Conservation (phyloP, 92 coral and sea anemone species). For the Epizoanthus scotinus region DNA sequence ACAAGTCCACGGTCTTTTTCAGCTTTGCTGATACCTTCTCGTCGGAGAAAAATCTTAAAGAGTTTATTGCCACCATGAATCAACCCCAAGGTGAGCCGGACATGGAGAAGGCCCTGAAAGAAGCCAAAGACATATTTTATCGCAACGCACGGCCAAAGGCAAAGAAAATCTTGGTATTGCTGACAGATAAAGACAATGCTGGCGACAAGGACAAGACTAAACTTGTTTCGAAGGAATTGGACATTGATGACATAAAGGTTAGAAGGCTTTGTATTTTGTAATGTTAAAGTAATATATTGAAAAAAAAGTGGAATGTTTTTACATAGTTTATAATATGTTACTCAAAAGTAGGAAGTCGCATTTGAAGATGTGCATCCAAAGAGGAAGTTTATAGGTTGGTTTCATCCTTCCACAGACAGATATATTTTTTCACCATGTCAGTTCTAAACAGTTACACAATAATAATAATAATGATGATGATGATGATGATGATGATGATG, state of each 20-base stretch:
- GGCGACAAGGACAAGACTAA: slow-evolving; percentile 20
- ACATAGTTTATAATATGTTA: no score
- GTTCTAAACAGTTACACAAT: no score
- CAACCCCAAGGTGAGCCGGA: slow-evolving; percentile 55
- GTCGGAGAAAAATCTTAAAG: slow-evolving; percentile 14
- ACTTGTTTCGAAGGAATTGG: slow-evolving; percentile 25
- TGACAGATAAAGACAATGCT: slow-evolving; percentile 60
- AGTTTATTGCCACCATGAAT: not conserved
- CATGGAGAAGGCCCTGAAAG: slow-evolving; percentile 61
- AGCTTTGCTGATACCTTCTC: slow-evolving; percentile 36
- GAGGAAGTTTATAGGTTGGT: no score
- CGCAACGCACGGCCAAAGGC: slow-evolving; percentile 70
- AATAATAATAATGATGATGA: no score
- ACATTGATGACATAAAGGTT: slow-evolving; percentile 30
- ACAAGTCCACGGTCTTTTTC: slow-evolving; percentile 18
- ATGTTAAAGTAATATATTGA: not conserved
- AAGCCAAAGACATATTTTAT: slow-evolving; percentile 64
- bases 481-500: no score
- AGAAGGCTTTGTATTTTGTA: no score
- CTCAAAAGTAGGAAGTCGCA: not conserved
- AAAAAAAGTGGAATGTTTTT: not conserved
- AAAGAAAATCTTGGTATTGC: slow-evolving; percentile 78
- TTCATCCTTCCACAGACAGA: no score
- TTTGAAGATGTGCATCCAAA: no score
- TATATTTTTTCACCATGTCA: no score